Evolutionary conservation across 2,797 vertebrate genomes (phyloP), one percentile per base, ranked within the genome.

Genomic region (Notolabrus celidotus): DNA sequence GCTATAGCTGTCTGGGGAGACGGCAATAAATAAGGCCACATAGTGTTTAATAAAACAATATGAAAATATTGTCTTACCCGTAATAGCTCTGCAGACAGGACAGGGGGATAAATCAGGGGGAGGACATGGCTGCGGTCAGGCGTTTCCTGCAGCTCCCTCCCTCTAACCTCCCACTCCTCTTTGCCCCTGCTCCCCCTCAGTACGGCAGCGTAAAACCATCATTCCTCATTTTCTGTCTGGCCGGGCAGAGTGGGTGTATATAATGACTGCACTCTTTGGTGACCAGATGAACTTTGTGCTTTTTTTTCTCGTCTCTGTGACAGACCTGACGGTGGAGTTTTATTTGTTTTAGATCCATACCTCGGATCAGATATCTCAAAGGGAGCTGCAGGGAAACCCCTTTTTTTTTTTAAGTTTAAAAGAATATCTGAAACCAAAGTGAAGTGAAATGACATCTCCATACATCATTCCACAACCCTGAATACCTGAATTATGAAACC

Each of bases 31-130:
- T 92, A 90, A 90, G 58, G 64, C 69, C 74, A 63, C 79, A 79
- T 79, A 61, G 84, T 90, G 86, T 92, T 92, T 90, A 91, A 89
- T 91, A 80, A 83, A 89, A 91, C 85, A 90, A 91, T 67, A 86
- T 84, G 86, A 91, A 91, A 90, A 92, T 90, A 90, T 90, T 89
- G 80, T 86, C 77, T 87, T 74, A 80, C 77, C 79, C 55, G 64
- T 90, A 88, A 88, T 79, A 79, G 85, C 61, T 42, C 59, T 54
- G 75, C 67, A 76, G 86, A 82, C 66, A 72, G 73, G 62, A 86
- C 65, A 57, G 38, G 31, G 10, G 60, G 75, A 90, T 91, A 89
- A 90, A 88, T 91, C 86, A 84, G 52, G 16, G 29, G 11, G 39
- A 55, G 56, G 68, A 71, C 52, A 34, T 36, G 49, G 25, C 33